Conservation (phyloP, 2,113 vertebrate genomes). For the Dasyornis broadbenti region DNA sequence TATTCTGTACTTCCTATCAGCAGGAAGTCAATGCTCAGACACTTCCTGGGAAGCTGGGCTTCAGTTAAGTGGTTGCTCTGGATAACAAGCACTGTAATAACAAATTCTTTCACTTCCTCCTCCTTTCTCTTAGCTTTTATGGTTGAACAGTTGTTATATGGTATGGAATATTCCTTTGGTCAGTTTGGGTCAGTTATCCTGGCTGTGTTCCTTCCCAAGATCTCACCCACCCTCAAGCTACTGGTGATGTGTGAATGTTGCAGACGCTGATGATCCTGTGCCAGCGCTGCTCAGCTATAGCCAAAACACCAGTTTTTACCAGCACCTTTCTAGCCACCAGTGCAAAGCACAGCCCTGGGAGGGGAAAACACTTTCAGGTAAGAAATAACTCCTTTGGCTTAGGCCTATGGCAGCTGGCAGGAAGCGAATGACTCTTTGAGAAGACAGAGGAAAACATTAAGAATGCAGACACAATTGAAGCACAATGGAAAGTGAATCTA, state of each 20-base stretch:
- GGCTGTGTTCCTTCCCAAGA: not conserved
- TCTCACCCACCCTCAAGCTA: not conserved
- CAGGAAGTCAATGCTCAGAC: not conserved
- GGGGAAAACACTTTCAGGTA: not conserved
- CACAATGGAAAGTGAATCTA: not conserved
- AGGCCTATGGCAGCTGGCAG: not conserved
- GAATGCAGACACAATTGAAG: not conserved
- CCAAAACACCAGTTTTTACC: not conserved
- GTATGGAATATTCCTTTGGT: not conserved
- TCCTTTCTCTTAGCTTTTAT: not conserved
- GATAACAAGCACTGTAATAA: not conserved
- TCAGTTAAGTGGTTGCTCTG: rapidly evolving
- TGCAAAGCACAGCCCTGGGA: not conserved
- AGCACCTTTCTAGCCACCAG: not conserved
- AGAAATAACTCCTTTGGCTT: not conserved
- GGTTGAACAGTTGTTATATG: not conserved
- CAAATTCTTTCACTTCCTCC: not conserved
- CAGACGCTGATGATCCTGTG: not conserved
- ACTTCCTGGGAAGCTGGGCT: not conserved
- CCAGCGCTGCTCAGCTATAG: not conserved
- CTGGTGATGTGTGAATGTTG: not conserved
- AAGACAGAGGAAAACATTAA: slow-evolving; percentile 9
- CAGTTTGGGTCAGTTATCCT: not conserved
- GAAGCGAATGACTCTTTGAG: not conserved
- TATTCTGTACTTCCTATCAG: not conserved